These are phyloP conservation scores for Stegodyphus dumicola DNA, from an alignment of 1,140 invertebrate species.

Conservation along the genomic window DNA sequence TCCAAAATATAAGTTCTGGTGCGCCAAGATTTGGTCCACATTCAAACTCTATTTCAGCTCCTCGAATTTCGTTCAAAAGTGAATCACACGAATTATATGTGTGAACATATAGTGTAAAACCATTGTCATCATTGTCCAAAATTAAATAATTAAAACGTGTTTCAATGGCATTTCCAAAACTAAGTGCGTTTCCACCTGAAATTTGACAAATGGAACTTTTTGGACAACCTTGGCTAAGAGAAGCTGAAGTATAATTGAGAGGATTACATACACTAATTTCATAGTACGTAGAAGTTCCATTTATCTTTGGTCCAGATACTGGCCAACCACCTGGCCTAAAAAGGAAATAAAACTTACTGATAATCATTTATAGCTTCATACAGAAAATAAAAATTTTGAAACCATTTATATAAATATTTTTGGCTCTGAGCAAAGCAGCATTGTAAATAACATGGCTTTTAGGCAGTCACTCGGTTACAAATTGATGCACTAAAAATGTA, in stretches of 20 bases:
- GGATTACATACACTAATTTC: constrained; percentile 18
- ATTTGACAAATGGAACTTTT: constrained; percentile 44
- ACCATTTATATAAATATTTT: too few species aligned
- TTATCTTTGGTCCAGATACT: constrained; percentile 17
- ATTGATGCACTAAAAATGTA: too few species aligned
- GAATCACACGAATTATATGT: constrained; percentile 10
- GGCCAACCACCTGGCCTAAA: constrained; percentile 31
- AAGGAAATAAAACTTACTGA: not conserved
- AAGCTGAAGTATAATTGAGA: not conserved
- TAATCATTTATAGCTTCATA: too few species aligned
- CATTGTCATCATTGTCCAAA: not conserved
- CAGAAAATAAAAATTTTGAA: too few species aligned
- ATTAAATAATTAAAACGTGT: not conserved
- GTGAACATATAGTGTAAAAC: constrained; percentile 30
- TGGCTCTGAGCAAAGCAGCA: too few species aligned
- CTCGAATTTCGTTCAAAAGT: not conserved
- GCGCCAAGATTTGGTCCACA: constrained; percentile 38
- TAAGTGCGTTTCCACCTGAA: constrained; percentile 5
- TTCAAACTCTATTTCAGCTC: constrained; percentile 25
- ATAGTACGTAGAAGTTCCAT: constrained; percentile 8
- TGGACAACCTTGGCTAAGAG: not conserved
- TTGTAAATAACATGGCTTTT: too few species aligned
- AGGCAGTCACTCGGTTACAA: too few species aligned
- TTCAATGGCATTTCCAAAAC: constrained; percentile 26
- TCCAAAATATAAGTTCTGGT: constrained; percentile 23